These are phyloP conservation scores for Trachops cirrhosus DNA, from an alignment of 2,797 vertebrate genomes.

Conservation along the genomic window DNA sequence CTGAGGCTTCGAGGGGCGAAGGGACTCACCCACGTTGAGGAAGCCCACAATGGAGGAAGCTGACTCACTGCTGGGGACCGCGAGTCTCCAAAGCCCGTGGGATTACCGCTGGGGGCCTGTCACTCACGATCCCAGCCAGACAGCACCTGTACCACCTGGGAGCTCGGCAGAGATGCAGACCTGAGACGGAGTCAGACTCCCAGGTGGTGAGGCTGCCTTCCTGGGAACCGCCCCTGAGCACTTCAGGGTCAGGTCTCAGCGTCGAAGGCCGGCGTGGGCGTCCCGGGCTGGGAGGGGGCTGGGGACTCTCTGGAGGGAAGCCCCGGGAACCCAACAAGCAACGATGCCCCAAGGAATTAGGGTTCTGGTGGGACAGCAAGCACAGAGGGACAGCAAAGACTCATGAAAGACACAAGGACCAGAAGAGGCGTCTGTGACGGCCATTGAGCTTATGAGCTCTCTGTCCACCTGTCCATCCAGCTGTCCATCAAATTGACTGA, in stretches of 20 bases:
- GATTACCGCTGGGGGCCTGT: accelerated
- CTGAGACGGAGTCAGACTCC: not conserved
- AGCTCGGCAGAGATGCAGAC: not conserved
- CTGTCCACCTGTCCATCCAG: not conserved
- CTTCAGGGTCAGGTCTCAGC: not conserved
- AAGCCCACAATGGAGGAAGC: not conserved
- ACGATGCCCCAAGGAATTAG: not conserved
- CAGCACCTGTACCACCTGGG: accelerated
- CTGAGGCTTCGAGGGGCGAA: not conserved
- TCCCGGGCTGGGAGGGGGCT: not conserved
- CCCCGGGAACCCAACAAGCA: not conserved
- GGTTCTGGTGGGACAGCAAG: not conserved
- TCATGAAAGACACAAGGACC: not conserved
- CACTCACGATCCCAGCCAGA: too few relatives aligned
- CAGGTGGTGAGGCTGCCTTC: not conserved
- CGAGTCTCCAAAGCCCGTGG: not conserved
- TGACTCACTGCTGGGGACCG: not conserved
- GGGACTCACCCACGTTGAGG: too few relatives aligned
- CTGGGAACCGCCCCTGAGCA: not conserved
- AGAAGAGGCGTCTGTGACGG: not conserved
- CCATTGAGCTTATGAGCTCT: not conserved
- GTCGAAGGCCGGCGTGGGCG: not conserved
- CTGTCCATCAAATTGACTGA: not conserved
- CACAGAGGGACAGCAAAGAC: too few relatives aligned
- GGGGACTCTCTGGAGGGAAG: not conserved